These are phyloP conservation scores for Diadumene lineata DNA, from an alignment of 92 coral and sea anemone genomes.

Conservation along the genomic window DNA sequence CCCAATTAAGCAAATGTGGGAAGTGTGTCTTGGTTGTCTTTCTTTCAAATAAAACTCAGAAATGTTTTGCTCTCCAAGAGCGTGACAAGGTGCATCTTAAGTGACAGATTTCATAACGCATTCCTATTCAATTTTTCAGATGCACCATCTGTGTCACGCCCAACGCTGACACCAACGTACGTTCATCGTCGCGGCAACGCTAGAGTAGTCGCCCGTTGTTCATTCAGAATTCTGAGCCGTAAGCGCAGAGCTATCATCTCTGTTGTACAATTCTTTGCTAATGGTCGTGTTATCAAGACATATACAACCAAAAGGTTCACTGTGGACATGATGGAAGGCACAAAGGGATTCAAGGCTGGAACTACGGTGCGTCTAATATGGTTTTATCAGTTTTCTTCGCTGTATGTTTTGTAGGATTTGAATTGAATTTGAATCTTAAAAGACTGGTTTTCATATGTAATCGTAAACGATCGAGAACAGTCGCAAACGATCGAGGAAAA, in stretches of 20 bases:
- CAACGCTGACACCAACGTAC: slow-evolving; percentile 57
- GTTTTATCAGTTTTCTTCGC: slow-evolving; percentile 11
- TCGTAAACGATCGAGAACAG: no score
- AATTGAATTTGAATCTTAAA: no score
- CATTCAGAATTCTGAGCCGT: slow-evolving; percentile 50
- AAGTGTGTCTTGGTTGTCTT: no score
- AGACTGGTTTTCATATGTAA: no score
- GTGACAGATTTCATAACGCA: no score
- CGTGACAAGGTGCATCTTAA: no score
- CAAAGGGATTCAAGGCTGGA: slow-evolving; percentile 81
- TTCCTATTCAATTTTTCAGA: no score
- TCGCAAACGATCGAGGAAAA: no score
- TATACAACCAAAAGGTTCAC: slow-evolving; percentile 36
- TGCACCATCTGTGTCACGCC: slow-evolving; percentile 64
- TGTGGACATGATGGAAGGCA: slow-evolving; percentile 65
- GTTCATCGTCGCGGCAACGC: slow-evolving; percentile 52
- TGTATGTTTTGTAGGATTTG: background rate
- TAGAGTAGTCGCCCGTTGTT: slow-evolving; percentile 72
- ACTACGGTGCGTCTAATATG: slow-evolving; percentile 78
- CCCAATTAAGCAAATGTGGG: no score
- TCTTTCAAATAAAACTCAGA: no score
- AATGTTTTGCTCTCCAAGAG: no score
- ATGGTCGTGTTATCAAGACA: slow-evolving; percentile 51
- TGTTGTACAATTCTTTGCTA: slow-evolving; percentile 63
- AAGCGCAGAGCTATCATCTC: slow-evolving; percentile 47